These are phyloP conservation scores for Horisme vitalbata DNA, from an alignment of 2,888 invertebrate species.

Conservation along the genomic window DNA sequence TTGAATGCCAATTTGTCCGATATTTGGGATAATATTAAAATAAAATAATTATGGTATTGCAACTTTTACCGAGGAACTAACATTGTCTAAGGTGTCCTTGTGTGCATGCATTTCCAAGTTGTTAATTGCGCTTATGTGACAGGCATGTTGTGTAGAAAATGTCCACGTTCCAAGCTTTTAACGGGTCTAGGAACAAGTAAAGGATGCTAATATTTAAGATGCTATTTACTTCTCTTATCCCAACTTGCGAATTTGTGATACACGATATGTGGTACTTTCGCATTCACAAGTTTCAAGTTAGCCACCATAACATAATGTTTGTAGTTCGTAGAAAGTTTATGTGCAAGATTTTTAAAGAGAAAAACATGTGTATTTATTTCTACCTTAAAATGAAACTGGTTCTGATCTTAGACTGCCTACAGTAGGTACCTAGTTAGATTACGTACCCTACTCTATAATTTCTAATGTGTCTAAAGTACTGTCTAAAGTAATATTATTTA, in stretches of 20 bases:
- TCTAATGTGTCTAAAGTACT: too few species aligned
- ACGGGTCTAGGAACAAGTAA: constrained; percentile 7
- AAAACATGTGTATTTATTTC: too few species aligned
- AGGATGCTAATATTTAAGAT: constrained; percentile 18
- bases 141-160: constrained; percentile 24
- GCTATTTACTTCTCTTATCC: constrained; percentile 31
- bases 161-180: constrained; percentile 21
- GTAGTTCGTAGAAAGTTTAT: neutral
- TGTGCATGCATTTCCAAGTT: constrained; percentile 8
- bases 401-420: too few species aligned
- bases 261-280: constrained; percentile 26
- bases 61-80: neutral
- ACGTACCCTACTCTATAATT: too few species aligned
- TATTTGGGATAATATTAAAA: too few species aligned
- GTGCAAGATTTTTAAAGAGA: too few species aligned
- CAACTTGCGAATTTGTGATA: constrained; percentile 25
- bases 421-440: too few species aligned
- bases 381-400: too few species aligned
- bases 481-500: too few species aligned
- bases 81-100: neutral
- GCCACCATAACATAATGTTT: neutral
- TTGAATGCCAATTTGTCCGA: constrained; percentile 5
- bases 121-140: constrained; percentile 5
- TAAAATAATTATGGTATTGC: neutral
- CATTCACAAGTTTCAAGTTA: constrained; percentile 15